Evolutionary conservation across 2,888 invertebrate species (phyloP).

Genomic region (Neria commutata): DNA sequence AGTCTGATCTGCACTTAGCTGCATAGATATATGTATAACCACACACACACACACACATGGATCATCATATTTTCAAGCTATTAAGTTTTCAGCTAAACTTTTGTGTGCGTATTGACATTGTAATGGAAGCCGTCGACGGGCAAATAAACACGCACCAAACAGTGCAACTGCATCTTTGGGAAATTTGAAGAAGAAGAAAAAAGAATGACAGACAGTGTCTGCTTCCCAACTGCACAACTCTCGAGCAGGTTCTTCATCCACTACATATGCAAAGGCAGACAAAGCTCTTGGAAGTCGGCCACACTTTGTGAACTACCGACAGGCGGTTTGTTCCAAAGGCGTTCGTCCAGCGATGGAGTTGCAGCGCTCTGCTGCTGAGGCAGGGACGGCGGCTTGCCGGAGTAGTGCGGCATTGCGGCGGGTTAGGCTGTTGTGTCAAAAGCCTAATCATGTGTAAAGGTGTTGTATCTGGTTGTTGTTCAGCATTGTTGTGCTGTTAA

Average conservation of each 20-base stretch:
- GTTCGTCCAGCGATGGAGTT: too few species aligned
- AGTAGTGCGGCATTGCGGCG: constrained; percentile 24
- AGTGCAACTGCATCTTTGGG: neutral
- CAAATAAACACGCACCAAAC: constrained; percentile 38
- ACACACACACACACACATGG: neutral
- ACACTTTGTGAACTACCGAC: neutral
- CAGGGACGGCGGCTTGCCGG: constrained; percentile 30
- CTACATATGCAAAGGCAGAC: too few species aligned
- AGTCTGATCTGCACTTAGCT: neutral
- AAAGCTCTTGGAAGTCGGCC: neutral
- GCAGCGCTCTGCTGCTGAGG: too few species aligned
- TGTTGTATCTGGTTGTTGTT: constrained; percentile 32
- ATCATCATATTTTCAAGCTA: too few species aligned
- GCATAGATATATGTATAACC: neutral
- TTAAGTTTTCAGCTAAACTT: constrained; percentile 47
- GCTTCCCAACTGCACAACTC: too few species aligned
- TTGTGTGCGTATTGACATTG: constrained; percentile 49
- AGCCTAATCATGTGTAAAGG: constrained; percentile 51
- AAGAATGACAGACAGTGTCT: too few species aligned
- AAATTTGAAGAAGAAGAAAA: neutral
- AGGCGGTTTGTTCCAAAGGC: neutral
- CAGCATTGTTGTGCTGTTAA: constrained; percentile 16
- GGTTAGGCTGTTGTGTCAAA: constrained; percentile 33
- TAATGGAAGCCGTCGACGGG: constrained; percentile 54
- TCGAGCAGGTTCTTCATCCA: too few species aligned